Evolutionary conservation across 2,797 vertebrate species (phyloP).

Genomic region (Cichlasoma orientale): DNA sequence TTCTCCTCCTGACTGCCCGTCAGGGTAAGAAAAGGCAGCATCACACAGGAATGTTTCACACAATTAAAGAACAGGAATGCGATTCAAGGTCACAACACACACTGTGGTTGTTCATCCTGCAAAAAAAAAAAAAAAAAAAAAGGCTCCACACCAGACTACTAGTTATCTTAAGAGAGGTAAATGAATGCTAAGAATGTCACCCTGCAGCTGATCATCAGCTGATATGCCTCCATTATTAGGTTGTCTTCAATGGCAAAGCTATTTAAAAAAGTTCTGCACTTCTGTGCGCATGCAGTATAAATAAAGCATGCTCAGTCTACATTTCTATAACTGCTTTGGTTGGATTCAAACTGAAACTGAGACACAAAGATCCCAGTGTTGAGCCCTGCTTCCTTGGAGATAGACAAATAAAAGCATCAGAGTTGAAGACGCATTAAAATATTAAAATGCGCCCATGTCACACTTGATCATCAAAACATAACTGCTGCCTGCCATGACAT

Average conservation of each 20-base stretch:
- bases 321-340: slow-evolving; percentile 25
- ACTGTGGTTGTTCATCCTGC: neutral
- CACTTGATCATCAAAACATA: slow-evolving; percentile 61
- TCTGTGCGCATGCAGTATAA: neutral
- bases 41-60: neutral
- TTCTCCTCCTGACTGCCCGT: slow-evolving; percentile 23
- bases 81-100: neutral
- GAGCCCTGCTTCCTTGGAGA: slow-evolving; percentile 46
- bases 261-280: neutral
- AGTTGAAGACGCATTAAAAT: slow-evolving; percentile 41
- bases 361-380: slow-evolving; percentile 27
- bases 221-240: neutral
- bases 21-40: neutral
- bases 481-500: slow-evolving; percentile 59
- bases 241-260: neutral
- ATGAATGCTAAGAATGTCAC: neutral
- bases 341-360: slow-evolving; percentile 31
- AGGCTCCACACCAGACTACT: neutral
- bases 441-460: slow-evolving; percentile 57
- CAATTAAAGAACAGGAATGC: neutral
- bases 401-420: slow-evolving; percentile 52
- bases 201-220: slow-evolving; percentile 14
- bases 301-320: slow-evolving; percentile 4
- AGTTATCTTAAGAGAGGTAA: slow-evolving; percentile 27
- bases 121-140: neutral